Conservation (phyloP, 2,113 vertebrate species). For the Anarrhichthys ocellatus region DNA sequence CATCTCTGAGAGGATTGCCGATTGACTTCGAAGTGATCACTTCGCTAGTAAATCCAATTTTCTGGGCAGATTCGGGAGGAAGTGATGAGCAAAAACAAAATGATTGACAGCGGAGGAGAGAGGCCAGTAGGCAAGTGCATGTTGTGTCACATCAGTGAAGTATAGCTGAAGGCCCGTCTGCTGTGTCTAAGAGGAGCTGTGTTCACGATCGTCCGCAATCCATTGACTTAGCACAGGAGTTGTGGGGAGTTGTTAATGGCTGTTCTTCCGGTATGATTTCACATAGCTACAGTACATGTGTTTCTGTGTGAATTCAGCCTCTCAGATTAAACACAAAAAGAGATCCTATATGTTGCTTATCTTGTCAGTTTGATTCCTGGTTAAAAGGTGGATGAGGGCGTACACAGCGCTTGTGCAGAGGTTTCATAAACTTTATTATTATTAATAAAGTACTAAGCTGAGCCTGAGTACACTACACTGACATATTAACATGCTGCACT, state of each 20-base stretch:
- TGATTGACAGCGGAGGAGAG: slow-evolving; percentile 32
- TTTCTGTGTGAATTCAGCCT: background rate
- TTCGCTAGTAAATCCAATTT: slow-evolving; percentile 44
- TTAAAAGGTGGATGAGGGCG: background rate
- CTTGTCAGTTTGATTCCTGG: background rate
- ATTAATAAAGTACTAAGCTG: background rate
- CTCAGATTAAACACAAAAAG: background rate
- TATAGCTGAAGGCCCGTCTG: slow-evolving; percentile 18
- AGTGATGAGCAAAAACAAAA: slow-evolving; percentile 37
- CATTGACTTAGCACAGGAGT: slow-evolving; percentile 1
- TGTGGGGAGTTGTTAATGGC: background rate
- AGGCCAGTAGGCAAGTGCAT: slow-evolving; percentile 13
- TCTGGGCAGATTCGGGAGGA: slow-evolving; percentile 4
- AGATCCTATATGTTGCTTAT: background rate
- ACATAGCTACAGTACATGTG: background rate
- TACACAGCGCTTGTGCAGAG: background rate
- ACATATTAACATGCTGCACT: slow-evolving; percentile 21
- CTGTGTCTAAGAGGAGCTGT: slow-evolving; percentile 4
- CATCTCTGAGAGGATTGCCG: slow-evolving; percentile 30
- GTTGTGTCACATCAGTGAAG: slow-evolving; percentile 37
- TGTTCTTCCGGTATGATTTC: slow-evolving; percentile 1
- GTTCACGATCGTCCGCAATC: slow-evolving; percentile 1
- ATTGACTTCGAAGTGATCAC: slow-evolving; percentile 43
- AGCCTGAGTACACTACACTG: background rate
- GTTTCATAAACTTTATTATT: background rate